Evolutionary conservation across 2,113 vertebrate genomes (phyloP), one percentile per base, ranked within the genome.

Genomic region (Eupsittula cactorum): DNA sequence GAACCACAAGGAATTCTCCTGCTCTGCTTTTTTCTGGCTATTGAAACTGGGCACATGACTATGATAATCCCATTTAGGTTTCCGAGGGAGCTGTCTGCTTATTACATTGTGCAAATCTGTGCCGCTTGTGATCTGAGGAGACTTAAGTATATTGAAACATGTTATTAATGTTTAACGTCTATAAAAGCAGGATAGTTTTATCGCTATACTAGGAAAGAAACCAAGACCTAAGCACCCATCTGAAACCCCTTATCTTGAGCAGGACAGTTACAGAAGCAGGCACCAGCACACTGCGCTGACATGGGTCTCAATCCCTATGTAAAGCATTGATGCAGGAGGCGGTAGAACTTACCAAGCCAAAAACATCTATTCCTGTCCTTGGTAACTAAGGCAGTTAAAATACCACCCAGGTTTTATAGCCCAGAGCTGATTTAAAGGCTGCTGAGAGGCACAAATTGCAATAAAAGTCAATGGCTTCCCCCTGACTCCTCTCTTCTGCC

Each of bases 351-450:
- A 69, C 17, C 10, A 24, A 53, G 59, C 37, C 65, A 64, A 21
- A 90, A 50, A 1, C 13, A 42, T 67, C 90, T 62, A 67, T 81
- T 94, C 82, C 82, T 53, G 46, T 33, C 78, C 87, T 35, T 91
- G 52, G 81, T 76, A 84, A 59, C 46, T 62, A 52, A 69, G 6
- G 35, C 67, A 65, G 75, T 11, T 59, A 37, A 90, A 85, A 88
- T 80, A 74, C 16, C 70, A 84, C 44, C 53, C 84, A 31, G 74
- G 44, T 27, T 49, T 82, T 14, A 31, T 19, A 80, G 49, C 71
- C 71, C 59, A 13, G 64, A 88, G 88, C 35, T 78, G n/a, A 81
- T 70, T 75, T 39, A 44, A 69, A 84, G 71, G 88, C 86, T 92
- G 82, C 73, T 90, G 82, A 86, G 71, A 88, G n/a, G 63, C 80